These are phyloP conservation scores for Hydrocynus forskahlii DNA, from an alignment of 2,797 vertebrate genomes.

Conservation along the genomic window DNA sequence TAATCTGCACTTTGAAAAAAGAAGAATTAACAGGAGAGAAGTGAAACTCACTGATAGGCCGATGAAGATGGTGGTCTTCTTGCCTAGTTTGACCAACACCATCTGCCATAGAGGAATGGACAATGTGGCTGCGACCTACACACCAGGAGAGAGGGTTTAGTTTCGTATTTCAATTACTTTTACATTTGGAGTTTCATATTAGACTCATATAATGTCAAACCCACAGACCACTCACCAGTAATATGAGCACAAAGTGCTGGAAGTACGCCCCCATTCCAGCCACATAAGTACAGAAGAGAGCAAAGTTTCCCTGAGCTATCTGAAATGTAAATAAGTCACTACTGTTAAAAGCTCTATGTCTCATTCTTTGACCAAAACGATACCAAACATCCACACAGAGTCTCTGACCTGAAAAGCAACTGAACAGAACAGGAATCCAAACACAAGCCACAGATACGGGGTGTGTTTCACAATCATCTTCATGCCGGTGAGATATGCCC, in stretches of 20 bases:
- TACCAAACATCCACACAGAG: too few species aligned
- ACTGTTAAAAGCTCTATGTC: background rate
- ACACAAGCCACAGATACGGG: slow-evolving; percentile 66
- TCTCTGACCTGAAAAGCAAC: slow-evolving; percentile 71
- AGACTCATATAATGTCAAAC: background rate
- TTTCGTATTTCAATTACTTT: too few species aligned
- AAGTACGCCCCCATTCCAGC: slow-evolving; percentile 62
- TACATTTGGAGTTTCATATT: too few species aligned
- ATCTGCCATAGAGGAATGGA: slow-evolving; percentile 71
- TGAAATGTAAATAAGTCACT: slow-evolving; percentile 38
- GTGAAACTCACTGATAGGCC: slow-evolving; percentile 71
- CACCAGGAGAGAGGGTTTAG: background rate
- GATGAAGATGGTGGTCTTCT: slow-evolving; percentile 67
- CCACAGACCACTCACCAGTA: slow-evolving; percentile 50
- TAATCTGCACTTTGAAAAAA: too few species aligned
- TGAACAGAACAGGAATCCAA: slow-evolving; percentile 70
- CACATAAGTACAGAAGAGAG: slow-evolving; percentile 70
- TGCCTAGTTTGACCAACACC: slow-evolving; percentile 67
- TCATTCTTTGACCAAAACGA: too few species aligned
- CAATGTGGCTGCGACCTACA: slow-evolving; percentile 63
- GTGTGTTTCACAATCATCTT: slow-evolving; percentile 62
- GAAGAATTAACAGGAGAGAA: too few species aligned
- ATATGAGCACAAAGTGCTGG: slow-evolving; percentile 70
- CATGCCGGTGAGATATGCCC: slow-evolving; percentile 63
- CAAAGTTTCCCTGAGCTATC: slow-evolving; percentile 71